These are phyloP conservation scores for Varanus komodoensis DNA, from an alignment of 2,113 vertebrate species.

Conservation along the genomic window DNA sequence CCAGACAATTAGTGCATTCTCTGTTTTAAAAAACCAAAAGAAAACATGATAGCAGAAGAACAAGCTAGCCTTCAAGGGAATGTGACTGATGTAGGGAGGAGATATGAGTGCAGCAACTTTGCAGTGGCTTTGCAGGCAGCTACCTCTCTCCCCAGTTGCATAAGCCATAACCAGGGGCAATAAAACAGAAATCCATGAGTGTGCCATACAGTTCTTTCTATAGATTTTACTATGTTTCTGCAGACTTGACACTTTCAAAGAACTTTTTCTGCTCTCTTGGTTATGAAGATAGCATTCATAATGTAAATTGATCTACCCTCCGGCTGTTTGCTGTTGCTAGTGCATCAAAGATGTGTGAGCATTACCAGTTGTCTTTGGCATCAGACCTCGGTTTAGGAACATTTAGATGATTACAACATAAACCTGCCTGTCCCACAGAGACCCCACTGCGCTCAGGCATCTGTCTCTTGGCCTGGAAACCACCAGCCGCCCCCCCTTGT, in stretches of 20 bases:
- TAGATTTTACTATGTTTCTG: conserved; percentile 15
- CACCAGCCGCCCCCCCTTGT: neutral
- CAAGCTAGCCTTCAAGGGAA: neutral
- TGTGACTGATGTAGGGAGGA: neutral
- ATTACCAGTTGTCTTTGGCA: rapidly evolving
- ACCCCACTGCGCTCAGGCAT: neutral
- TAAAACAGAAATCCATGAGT: conserved; percentile 53
- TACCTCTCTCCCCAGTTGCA: conserved; percentile 34
- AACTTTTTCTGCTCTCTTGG: conserved; percentile 9
- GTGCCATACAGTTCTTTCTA: conserved; percentile 27
- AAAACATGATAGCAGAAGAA: neutral
- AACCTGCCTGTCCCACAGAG: neutral
- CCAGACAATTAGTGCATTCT: neutral
- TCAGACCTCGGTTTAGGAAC: neutral
- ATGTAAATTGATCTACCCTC: conserved; percentile 31
- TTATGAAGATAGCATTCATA: conserved; percentile 46
- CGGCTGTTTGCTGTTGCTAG: conserved; percentile 15
- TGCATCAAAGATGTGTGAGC: rapidly evolving
- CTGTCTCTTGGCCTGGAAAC: neutral
- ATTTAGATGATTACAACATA: rapidly evolving
- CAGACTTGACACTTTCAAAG: conserved; percentile 39
- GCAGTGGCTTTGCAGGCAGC: conserved; percentile 16
- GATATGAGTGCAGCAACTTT: neutral
- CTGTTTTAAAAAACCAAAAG: neutral
- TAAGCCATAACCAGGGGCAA: conserved; percentile 55